Conservation (phyloP, 2,113 vertebrate genomes). For the Anoura caudifer region DNA sequence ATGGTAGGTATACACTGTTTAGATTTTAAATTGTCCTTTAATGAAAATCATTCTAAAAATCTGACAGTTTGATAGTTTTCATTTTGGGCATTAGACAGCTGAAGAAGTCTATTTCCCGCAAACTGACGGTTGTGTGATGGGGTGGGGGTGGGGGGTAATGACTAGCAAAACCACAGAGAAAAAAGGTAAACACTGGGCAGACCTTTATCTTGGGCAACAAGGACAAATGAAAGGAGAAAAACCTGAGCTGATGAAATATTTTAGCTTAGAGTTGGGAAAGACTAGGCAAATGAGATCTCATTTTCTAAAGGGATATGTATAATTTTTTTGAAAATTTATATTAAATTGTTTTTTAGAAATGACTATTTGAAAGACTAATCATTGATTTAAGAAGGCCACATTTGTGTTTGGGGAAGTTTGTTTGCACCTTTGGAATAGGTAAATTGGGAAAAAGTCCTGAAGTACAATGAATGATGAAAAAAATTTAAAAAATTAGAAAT, state of each 20-base stretch:
- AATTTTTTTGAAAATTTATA: background rate
- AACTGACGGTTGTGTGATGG: background rate
- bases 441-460: background rate
- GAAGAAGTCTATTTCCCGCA: background rate
- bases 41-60: slow-evolving; percentile 30
- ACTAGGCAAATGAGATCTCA: background rate
- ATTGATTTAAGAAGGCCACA: background rate
- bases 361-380: background rate
- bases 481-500: background rate
- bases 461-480: background rate
- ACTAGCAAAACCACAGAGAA: background rate
- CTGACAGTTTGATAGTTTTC: slow-evolving; percentile 37
- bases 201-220: background rate
- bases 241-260: background rate
- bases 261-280: background rate
- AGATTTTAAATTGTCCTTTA: slow-evolving; percentile 26
- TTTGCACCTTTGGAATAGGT: background rate
- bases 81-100: background rate
- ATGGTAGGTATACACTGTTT: background rate
- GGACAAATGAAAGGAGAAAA: background rate
- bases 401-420: background rate
- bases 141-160: background rate
- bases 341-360: background rate
- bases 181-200: background rate
- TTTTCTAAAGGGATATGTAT: background rate